Conservation (phyloP, 1,140 invertebrate species). For the Diachasma alloeum region DNA sequence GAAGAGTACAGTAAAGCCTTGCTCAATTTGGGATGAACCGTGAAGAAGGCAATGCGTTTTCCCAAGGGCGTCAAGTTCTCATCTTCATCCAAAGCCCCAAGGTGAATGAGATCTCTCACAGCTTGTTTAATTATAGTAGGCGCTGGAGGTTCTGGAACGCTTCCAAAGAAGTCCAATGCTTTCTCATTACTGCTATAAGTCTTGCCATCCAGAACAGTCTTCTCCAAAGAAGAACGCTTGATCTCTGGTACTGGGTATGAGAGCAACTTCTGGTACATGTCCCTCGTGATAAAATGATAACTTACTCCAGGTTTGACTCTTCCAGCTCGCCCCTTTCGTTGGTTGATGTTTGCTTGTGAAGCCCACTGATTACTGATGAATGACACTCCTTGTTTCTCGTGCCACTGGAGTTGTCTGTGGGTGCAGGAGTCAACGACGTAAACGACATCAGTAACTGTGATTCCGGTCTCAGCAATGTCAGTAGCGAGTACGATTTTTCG, state of each 20-base stretch:
- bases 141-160: constrained; percentile 68
- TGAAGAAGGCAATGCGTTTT: constrained; percentile 62
- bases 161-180: constrained; percentile 63
- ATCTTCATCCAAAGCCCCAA: constrained; percentile 66
- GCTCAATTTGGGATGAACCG: constrained; percentile 67
- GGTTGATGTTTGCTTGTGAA: constrained; percentile 71
- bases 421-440: constrained; percentile 70
- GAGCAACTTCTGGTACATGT: constrained; percentile 60
- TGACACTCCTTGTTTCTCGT: constrained; percentile 39
- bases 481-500: constrained; percentile 93
- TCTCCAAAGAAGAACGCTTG: constrained; percentile 69
- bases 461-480: constrained; percentile 96
- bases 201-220: constrained; percentile 72
- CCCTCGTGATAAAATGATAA: constrained; percentile 76
- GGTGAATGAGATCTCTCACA: constrained; percentile 63
- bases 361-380: constrained; percentile 62
- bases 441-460: constrained; percentile 92
- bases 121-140: constrained; percentile 59
- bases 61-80: constrained; percentile 70
- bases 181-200: constrained; percentile 59
- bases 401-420: constrained; percentile 53
- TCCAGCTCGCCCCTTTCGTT: constrained; percentile 74
- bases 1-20: constrained; percentile 66
- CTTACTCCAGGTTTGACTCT: constrained; percentile 78
- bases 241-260: constrained; percentile 71